Base-by-base conservation (phyloP, 2,113 vertebrate genomes). In the Globicephala melas region DNA sequence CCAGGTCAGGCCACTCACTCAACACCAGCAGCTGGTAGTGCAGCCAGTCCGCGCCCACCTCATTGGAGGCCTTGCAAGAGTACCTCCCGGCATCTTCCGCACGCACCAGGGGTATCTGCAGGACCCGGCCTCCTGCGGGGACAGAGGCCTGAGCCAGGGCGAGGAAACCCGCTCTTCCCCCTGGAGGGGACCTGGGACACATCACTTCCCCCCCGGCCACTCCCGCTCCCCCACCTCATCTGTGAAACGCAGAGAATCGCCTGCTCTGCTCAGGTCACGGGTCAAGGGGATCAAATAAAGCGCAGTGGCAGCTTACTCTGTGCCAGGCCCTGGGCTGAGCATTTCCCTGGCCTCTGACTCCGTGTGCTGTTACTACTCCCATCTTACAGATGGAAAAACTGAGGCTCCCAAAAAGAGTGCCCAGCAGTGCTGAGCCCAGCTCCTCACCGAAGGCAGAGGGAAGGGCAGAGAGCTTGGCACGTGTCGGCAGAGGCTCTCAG, bases 11-110 rank as follows among this genome's bases (percentile, higher is more conserved):
- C 1, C 80, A 97, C 99, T 99, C 98, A 99, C 99, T 98, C 65
- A 99, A 97, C 92, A 99, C 99, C 81, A 99, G 98, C 97, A 99
- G 98, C 79, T 99, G 96, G 26, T 99, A 99, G 97, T 99, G 99
- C 98, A 99, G 98, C 92, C 97, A 99, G 95, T 99, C 99, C 95
- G 98, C 98, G 20, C 99, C 99, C 0, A 98, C 99, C 5, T 99
- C 99, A 0, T 99, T 99, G 95, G 99, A 97, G 0, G 99, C 99
- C 98, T 99, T 98, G 25, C 99, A 99, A 0, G 99, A 99, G 68
- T 99, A 99, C 92, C 97, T 99, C 96, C 99, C 99, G 0, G 98
- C 95, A 7, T 99, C 98, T 95, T 99, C 98, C 7, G 98, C 98
- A 79, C 92, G 98, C 21, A 99, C 99, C 1, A 96, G 96, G 0